These are phyloP conservation scores for Gonioctena quinquepunctata DNA, from an alignment of 1,140 invertebrate genomes.

Conservation along the genomic window DNA sequence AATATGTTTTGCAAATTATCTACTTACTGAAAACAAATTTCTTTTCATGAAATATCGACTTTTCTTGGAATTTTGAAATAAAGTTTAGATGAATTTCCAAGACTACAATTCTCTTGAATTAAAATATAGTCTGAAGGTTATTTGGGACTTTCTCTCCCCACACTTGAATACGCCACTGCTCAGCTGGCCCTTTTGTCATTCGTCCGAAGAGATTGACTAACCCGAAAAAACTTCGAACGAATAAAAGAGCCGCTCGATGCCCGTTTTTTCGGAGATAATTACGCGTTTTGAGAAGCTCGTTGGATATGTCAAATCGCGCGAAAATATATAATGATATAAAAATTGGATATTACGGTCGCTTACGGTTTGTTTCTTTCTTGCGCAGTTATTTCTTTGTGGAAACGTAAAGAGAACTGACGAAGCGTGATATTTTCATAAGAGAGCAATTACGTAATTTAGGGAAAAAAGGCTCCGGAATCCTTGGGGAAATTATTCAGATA, in stretches of 20 bases:
- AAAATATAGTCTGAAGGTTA: neutral
- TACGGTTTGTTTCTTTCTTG: neutral
- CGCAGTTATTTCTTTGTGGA: constrained; percentile 9
- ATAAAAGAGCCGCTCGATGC: constrained; percentile 10
- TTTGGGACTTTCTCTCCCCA: no score
- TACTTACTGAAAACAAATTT: no score
- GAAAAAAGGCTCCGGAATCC: no score
- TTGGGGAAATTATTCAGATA: no score
- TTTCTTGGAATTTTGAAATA: no score
- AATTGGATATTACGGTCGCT: constrained; percentile 41
- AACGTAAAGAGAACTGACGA: neutral
- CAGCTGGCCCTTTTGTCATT: neutral
- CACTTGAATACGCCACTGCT: no score
- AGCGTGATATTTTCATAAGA: neutral
- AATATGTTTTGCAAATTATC: no score
- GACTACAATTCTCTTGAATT: no score
- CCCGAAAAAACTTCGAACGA: constrained; percentile 20
- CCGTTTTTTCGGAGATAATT: constrained; percentile 38
- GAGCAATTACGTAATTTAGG: neutral
- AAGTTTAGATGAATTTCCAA: no score
- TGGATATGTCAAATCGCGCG: constrained; percentile 32
- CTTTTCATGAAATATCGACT: no score
- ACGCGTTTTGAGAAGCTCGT: constrained; percentile 25
- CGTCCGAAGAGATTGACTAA: neutral
- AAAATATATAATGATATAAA: constrained; percentile 41